Conservation (phyloP, 2,113 vertebrate species). For the Callorhinus ursinus region DNA sequence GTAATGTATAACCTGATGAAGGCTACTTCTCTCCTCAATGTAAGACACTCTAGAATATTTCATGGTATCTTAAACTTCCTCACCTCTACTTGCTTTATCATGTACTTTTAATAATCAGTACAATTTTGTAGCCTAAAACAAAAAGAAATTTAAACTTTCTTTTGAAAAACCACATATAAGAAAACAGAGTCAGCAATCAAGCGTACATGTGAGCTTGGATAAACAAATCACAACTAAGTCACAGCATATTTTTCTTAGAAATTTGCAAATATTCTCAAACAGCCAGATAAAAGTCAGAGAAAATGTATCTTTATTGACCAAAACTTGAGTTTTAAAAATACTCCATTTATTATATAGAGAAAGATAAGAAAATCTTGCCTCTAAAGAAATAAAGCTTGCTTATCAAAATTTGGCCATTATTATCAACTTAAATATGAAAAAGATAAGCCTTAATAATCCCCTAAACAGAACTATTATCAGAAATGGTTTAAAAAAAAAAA, state of each 20-base stretch:
- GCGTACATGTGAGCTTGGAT: not conserved
- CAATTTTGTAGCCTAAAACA: not conserved
- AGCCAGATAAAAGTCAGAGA: conserved; percentile 3
- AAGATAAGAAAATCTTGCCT: conserved; percentile 7
- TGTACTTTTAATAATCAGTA: not conserved
- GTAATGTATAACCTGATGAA: not conserved
- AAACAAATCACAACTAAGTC: conserved; percentile 18
- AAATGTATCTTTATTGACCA: not conserved
- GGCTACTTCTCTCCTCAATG: not conserved
- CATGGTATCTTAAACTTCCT: not conserved
- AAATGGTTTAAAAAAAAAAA: not conserved
- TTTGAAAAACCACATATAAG: not conserved
- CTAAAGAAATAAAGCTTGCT: not conserved
- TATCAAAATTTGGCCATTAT: conserved; percentile 4
- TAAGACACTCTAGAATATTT: not conserved
- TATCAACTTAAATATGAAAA: conserved; percentile 8
- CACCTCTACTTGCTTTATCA: not conserved
- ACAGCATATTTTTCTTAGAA: not conserved
- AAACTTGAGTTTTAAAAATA: conserved; percentile 30
- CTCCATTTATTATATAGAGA: not conserved
- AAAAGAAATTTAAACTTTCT: not conserved
- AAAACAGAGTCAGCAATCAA: not conserved
- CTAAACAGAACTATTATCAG: not conserved
- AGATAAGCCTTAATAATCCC: not conserved
- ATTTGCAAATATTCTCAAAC: not conserved